Conservation (phyloP, 1,140 invertebrate genomes). For the Penaeus vannamei region DNA sequence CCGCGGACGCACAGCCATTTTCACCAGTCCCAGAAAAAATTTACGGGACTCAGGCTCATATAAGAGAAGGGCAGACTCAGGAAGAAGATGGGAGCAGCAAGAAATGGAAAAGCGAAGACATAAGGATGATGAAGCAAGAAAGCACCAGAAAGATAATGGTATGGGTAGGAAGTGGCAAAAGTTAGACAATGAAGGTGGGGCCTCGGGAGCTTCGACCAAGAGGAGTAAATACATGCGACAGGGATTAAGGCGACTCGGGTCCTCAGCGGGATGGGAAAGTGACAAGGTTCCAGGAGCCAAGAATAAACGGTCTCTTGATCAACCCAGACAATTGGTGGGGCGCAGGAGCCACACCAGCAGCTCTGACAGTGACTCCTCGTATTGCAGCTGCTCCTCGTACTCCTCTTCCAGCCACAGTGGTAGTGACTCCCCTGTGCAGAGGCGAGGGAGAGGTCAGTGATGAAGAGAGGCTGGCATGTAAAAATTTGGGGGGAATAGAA, state of each 20-base stretch:
- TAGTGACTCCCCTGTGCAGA: neutral
- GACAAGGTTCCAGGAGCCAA: too few relatives aligned
- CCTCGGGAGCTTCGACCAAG: too few relatives aligned
- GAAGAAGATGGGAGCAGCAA: conserved; percentile 3
- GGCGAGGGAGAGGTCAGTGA: too few relatives aligned
- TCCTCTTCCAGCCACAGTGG: conserved; percentile 31
- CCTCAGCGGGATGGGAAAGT: too few relatives aligned
- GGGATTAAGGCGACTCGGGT: too few relatives aligned
- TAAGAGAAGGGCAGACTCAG: neutral
- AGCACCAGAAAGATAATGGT: neutral
- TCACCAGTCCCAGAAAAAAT: conserved; percentile 47
- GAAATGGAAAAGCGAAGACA: neutral
- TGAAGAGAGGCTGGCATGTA: too few relatives aligned
- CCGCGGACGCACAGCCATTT: conserved; percentile 45
- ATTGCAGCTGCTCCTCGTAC: neutral
- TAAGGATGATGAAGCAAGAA: conserved; percentile 24
- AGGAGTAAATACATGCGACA: too few relatives aligned
- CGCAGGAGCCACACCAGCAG: conserved; percentile 19
- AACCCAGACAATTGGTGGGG: neutral
- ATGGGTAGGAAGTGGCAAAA: too few relatives aligned
- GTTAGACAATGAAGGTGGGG: too few relatives aligned
- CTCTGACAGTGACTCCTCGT: conserved; percentile 4
- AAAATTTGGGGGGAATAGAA: too few relatives aligned
- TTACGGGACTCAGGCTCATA: neutral
- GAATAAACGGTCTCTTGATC: neutral